These are phyloP conservation scores for Loripinus fragilis DNA, from an alignment of 2,888 invertebrate genomes.

Conservation along the genomic window DNA sequence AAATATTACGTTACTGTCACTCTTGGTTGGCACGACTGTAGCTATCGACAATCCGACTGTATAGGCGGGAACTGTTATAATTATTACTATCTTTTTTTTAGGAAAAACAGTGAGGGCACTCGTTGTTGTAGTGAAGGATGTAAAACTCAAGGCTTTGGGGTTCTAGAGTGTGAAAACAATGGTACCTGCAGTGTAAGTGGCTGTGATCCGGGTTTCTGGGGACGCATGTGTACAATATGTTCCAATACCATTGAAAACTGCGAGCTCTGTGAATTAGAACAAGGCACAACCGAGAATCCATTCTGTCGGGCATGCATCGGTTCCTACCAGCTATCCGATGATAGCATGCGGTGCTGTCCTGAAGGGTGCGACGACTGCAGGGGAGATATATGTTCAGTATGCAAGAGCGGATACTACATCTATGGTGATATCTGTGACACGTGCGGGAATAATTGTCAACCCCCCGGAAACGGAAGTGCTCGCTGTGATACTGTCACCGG, in stretches of 20 bases:
- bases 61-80: no score
- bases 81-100: background rate
- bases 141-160: background rate
- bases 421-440: constrained; percentile 36
- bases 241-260: background rate
- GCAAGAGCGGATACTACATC: constrained; percentile 31
- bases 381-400: constrained; percentile 25
- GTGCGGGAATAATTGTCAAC: constrained; percentile 39
- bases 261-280: background rate
- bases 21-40: no score
- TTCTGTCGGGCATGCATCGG: background rate
- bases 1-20: no score
- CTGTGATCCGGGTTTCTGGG: background rate
- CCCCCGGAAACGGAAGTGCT: constrained; percentile 18
- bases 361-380: constrained; percentile 6
- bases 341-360: background rate
- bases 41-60: no score
- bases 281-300: background rate
- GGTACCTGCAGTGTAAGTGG: background rate
- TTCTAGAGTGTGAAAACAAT: background rate
- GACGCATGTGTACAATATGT: background rate
- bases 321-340: background rate
- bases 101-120: background rate
- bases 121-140: constrained; percentile 1
- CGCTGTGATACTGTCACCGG: constrained; percentile 38